Percentiles rank a stretch among this genome's conserved stretches.
phyloP scores from a whole-genome alignment of 2,113 vertebrate species.

The Pachycephala philippinensis region DNA sequence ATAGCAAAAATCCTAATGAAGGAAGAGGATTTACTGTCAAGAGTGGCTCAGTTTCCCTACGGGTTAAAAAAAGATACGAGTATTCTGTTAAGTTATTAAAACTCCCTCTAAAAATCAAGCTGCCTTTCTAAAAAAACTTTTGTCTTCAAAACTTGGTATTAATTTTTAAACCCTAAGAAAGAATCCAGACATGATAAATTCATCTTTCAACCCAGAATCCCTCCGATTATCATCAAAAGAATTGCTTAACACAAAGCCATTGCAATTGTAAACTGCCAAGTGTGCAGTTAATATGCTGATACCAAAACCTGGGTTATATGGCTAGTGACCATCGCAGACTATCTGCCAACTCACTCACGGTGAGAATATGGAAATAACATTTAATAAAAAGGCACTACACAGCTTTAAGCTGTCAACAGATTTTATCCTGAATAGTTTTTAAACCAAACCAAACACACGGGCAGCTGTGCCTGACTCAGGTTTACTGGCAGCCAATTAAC shows the following conservation, averaged over 20 bases:
- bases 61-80: not conserved
- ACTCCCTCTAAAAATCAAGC: not conserved
- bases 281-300: not conserved
- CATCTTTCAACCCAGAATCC: not conserved
- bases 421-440: not conserved
- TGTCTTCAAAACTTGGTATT: not conserved
- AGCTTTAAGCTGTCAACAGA: not conserved
- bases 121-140: not conserved
- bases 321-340: constrained; percentile 4
- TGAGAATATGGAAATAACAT: not conserved
- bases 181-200: not conserved
- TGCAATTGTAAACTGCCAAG: not conserved
- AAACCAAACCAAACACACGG: not conserved
- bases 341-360: constrained; percentile 8
- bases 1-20: not conserved
- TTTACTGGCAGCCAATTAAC: not conserved
- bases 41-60: not conserved
- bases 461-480: not conserved
- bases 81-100: not conserved
- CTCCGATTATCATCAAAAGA: not conserved
- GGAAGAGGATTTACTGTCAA: not conserved
- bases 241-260: constrained; percentile 33
- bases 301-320: not conserved
- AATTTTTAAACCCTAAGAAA: not conserved
- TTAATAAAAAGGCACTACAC: not conserved